Evolutionary conservation across 2,113 vertebrate genomes (phyloP).

Genomic region (Chaetura pelagica): DNA sequence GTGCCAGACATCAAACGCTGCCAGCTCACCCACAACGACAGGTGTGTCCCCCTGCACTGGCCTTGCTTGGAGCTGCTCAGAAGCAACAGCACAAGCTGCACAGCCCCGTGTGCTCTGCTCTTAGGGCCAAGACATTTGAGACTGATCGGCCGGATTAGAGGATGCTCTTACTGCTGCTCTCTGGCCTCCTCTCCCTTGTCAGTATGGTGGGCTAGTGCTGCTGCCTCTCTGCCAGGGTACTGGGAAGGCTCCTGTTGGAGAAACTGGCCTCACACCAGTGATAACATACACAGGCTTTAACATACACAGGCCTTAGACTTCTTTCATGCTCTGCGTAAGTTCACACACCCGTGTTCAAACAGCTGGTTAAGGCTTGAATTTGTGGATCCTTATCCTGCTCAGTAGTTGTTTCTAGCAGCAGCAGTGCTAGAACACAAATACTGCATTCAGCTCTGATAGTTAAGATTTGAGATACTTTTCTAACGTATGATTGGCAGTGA

Average conservation of each 20-base stretch:
- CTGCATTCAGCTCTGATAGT: background rate
- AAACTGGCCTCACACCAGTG: background rate
- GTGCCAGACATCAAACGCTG: constrained; percentile 92
- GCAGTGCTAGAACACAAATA: background rate
- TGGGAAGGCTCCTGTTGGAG: background rate
- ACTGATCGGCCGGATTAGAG: background rate
- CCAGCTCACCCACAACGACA: constrained; percentile 88
- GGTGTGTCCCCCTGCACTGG: constrained; percentile 6
- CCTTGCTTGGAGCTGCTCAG: background rate
- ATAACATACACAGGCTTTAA: background rate
- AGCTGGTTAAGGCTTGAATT: background rate
- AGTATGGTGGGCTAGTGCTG: background rate
- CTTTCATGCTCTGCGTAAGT: background rate
- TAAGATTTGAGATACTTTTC: background rate
- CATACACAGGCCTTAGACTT: background rate
- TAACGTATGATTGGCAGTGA: background rate
- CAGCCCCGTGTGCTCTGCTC: accelerated
- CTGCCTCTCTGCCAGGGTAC: background rate
- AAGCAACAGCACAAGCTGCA: background rate
- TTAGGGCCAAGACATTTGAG: background rate
- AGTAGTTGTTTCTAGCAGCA: background rate
- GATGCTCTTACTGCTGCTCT: background rate
- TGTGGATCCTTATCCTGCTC: background rate
- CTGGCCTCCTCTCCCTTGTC: background rate
- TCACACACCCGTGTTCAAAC: background rate